phyloP scores from a whole-genome alignment of 2,113 vertebrate species.

The Mustela lutreola region DNA sequence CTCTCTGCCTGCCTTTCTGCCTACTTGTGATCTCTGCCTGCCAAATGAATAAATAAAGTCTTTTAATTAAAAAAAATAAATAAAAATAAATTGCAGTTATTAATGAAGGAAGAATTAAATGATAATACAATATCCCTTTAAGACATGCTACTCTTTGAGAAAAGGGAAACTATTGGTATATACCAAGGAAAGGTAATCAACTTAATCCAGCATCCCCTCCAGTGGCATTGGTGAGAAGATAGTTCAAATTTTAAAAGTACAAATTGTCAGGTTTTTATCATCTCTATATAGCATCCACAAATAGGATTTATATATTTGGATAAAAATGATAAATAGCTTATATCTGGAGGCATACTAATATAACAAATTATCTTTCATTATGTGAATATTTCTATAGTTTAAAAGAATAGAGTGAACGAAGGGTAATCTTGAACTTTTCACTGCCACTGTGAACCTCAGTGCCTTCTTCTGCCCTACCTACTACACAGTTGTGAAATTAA shows the following conservation, averaged over 20 bases:
- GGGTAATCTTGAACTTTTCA: not conserved
- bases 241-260: not conserved
- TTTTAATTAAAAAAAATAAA: too few species aligned
- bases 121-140: conserved; percentile 13
- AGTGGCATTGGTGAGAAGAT: conserved; percentile 52
- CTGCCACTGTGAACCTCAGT: not conserved
- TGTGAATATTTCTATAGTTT: not conserved
- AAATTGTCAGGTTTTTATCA: conserved; percentile 40
- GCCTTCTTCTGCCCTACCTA: not conserved
- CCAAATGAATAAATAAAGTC: too few species aligned
- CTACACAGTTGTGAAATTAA: conserved; percentile 15
- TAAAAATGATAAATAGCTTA: conserved; percentile 7
- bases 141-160: not conserved
- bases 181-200: not conserved
- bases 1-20: too few species aligned
- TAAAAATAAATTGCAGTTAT: not conserved
- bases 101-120: conserved; percentile 56
- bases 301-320: conserved; percentile 23
- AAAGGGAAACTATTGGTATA: not conserved
- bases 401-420: not conserved
- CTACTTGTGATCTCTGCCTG: too few species aligned
- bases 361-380: not conserved
- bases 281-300: conserved; percentile 22
- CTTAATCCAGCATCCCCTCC: conserved; percentile 62
- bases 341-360: not conserved